These are phyloP conservation scores for Aplodontia rufa DNA, from an alignment of 2,113 vertebrate genomes.

Conservation along the genomic window DNA sequence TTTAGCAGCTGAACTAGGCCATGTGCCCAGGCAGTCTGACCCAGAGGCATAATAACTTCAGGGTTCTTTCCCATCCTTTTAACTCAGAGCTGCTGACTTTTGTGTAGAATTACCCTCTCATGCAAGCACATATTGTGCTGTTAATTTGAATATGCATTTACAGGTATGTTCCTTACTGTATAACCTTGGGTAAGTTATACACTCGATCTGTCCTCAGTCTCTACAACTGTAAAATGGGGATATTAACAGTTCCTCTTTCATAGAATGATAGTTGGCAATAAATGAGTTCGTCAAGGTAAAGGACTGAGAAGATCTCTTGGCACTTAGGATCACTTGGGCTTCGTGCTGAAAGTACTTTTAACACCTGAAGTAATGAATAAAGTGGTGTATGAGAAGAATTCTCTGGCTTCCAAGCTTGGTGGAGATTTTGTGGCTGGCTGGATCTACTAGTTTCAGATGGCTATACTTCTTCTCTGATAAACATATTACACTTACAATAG, in stretches of 20 bases:
- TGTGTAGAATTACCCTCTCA: not conserved
- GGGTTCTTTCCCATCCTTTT: not conserved
- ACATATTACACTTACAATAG: slow-evolving; percentile 44
- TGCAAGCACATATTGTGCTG: not conserved
- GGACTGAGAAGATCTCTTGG: not conserved
- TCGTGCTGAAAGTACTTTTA: not conserved
- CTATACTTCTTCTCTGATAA: slow-evolving; percentile 35
- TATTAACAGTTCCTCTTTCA: not conserved
- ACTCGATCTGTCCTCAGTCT: slow-evolving; percentile 4
- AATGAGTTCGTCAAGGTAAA: not conserved
- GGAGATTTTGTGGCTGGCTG: slow-evolving; percentile 11
- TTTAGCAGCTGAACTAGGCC: not conserved
- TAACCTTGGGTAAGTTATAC: not conserved
- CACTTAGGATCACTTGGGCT: not conserved
- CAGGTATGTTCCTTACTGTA: not conserved
- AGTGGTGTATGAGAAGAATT: not conserved
- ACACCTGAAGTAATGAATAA: not conserved
- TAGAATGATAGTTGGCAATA: not conserved
- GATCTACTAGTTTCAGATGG: slow-evolving; percentile 20
- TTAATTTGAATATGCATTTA: not conserved
- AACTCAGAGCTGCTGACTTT: not conserved
- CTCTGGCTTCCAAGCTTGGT: not conserved
- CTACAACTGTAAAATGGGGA: not conserved
- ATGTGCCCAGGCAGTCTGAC: not conserved
- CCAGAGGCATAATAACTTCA: not conserved